A percentile compares a stretch with the other conserved stretches of the same genome.
Evolutionary conservation across 2,113 vertebrate species (phyloP).

Genomic region (Paramormyrops kingsleyae): DNA sequence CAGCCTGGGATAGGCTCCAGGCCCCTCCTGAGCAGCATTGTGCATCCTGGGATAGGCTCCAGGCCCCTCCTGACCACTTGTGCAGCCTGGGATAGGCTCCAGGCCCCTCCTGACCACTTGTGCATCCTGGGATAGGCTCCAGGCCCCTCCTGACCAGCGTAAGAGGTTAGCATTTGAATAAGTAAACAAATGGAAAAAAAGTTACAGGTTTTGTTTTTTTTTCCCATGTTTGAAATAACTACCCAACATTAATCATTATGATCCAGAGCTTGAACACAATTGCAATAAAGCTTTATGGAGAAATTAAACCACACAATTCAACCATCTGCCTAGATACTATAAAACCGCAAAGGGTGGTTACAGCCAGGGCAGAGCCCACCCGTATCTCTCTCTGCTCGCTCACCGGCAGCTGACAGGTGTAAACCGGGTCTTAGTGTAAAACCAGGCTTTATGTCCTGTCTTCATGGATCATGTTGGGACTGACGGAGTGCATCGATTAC

Average conservation of each 20-base stretch:
- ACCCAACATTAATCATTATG: neutral
- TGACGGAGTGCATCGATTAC: conserved; percentile 28
- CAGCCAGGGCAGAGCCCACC: neutral
- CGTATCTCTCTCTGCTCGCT: neutral
- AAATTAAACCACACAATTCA: neutral
- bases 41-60: no score
- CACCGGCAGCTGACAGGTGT: neutral
- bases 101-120: no score
- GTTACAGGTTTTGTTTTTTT: neutral
- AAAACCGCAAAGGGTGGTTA: neutral
- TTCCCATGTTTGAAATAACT: neutral
- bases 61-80: no score
- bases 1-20: no score
- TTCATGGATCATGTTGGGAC: conserved; percentile 17
- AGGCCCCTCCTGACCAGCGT: no score
- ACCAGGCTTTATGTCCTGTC: conserved; percentile 20
- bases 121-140: no score
- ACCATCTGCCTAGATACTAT: neutral
- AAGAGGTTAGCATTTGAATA: neutral
- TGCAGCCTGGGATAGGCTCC: no score
- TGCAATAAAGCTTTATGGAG: neutral
- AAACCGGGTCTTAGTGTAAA: conserved; percentile 2
- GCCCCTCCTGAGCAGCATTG: neutral
- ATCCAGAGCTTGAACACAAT: neutral
- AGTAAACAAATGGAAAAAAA: neutral